Percentiles rank a stretch among this genome's conserved stretches.
Conservation (phyloP, 2,797 vertebrate species). For the Lepilemur ruficaudatus region DNA sequence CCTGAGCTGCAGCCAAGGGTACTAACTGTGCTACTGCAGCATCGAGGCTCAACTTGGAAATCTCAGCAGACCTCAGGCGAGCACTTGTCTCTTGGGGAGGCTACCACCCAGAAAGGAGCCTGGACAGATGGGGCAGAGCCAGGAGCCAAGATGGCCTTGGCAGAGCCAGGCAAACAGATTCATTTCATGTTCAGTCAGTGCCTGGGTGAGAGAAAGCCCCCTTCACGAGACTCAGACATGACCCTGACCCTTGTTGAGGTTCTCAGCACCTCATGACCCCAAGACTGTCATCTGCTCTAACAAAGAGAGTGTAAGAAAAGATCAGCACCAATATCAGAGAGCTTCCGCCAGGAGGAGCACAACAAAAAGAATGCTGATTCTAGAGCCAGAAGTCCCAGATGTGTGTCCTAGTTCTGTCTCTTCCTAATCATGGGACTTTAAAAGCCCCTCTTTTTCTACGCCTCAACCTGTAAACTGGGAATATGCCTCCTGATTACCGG, state of each 20-base stretch:
- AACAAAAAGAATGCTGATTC: background rate
- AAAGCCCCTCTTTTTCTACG: background rate
- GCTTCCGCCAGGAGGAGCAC: background rate
- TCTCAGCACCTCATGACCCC: background rate
- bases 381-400: constrained; percentile 13
- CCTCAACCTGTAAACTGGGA: constrained; percentile 38
- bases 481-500: background rate
- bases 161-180: background rate
- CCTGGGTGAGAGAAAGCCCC: background rate
- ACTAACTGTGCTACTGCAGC: background rate
- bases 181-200: background rate
- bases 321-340: rapidly evolving
- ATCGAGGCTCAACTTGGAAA: background rate
- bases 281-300: background rate
- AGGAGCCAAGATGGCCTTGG: constrained; percentile 30
- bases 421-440: background rate
- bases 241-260: background rate
- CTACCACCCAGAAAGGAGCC: constrained; percentile 28
- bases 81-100: constrained; percentile 35
- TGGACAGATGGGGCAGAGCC: constrained; percentile 9
- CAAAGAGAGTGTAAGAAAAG: background rate
- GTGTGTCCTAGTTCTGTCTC: constrained; percentile 8
- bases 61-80: background rate
- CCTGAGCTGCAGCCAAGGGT: background rate
- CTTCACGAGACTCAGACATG: background rate